These are phyloP conservation scores for Glandiceps talaboti DNA, from an alignment of 53 echinoderm and acorn worm species.

Conservation along the genomic window DNA sequence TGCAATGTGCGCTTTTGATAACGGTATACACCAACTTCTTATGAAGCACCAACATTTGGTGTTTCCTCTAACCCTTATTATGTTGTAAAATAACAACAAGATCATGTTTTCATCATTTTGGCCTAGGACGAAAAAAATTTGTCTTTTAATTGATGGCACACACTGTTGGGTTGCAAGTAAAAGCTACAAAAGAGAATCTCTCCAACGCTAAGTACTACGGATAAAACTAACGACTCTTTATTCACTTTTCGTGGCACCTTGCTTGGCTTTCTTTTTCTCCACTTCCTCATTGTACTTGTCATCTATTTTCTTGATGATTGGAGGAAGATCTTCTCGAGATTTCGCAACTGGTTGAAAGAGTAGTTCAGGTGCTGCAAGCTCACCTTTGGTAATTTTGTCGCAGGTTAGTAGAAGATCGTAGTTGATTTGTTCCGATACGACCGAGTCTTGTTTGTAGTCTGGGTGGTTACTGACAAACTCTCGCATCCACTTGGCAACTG, in stretches of 20 bases:
- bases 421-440: constrained; percentile 62
- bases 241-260: not conserved
- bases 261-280: not conserved
- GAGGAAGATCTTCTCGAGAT: not conserved
- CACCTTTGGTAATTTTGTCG: constrained; percentile 55
- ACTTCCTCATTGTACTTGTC: not conserved
- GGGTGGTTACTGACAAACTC: constrained; percentile 64
- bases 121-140: no score
- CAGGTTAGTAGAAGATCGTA: constrained; percentile 68
- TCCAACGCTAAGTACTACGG: no score
- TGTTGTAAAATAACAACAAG: no score
- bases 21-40: no score
- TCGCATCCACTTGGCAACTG: constrained; percentile 64
- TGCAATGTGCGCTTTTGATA: no score
- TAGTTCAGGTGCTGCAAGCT: constrained; percentile 29
- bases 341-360: constrained; percentile 1
- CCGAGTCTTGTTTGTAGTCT: constrained; percentile 85
- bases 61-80: no score
- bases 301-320: not conserved
- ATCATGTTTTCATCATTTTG: no score
- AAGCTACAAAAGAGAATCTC: no score
- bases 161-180: no score
- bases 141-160: no score
- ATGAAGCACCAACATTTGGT: no score
- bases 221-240: no score